These are phyloP conservation scores for Tringa solitaria DNA, from an alignment of 2,113 vertebrate species.

Conservation along the genomic window DNA sequence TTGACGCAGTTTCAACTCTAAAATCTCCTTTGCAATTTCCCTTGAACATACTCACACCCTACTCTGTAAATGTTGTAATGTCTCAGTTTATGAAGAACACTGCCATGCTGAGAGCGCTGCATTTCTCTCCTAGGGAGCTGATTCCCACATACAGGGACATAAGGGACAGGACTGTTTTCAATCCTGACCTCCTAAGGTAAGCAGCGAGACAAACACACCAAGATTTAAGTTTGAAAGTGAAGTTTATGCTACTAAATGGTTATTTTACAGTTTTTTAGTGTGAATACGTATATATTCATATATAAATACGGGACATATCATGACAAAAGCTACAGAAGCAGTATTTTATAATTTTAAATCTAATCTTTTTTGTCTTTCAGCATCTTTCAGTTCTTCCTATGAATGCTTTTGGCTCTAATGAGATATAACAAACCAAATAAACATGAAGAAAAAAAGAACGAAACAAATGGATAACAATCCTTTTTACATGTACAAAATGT, in stretches of 20 bases:
- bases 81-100: background rate
- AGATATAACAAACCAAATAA: slow-evolving; percentile 15
- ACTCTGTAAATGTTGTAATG: background rate
- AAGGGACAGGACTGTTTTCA: background rate
- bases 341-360: slow-evolving; percentile 50
- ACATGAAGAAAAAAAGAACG: background rate
- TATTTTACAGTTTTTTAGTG: background rate
- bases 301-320: background rate
- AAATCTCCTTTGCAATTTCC: background rate
- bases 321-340: background rate
- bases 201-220: background rate
- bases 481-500: background rate
- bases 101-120: background rate
- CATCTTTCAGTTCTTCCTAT: background rate
- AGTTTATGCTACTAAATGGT: background rate
- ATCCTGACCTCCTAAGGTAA: background rate
- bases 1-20: background rate
- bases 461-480: background rate
- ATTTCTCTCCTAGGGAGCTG: background rate
- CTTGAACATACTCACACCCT: background rate
- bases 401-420: background rate
- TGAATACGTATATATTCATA: background rate
- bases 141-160: background rate
- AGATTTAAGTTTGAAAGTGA: background rate
- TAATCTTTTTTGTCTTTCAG: background rate